These are phyloP conservation scores for Melikaiella ostensackeni DNA, from an alignment of 2,888 invertebrate genomes.

Conservation along the genomic window DNA sequence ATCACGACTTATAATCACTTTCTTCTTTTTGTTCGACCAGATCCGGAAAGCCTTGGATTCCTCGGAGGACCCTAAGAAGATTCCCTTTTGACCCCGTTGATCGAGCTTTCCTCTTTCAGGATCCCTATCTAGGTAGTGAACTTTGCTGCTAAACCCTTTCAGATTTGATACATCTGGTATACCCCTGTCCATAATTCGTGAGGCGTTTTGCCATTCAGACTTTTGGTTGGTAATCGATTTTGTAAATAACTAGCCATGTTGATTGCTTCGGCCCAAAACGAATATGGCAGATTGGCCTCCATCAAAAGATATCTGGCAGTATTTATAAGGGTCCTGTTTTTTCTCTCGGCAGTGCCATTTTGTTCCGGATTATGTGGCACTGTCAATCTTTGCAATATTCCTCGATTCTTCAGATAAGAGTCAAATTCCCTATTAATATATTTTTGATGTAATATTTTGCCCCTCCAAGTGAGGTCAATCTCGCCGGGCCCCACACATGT, in stretches of 20 bases:
- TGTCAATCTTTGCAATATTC: conserved; percentile 34
- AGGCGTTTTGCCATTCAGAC: too few relatives aligned
- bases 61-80: conserved; percentile 40
- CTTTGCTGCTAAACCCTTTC: conserved; percentile 22
- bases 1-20: conserved; percentile 27
- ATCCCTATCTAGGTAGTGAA: too few relatives aligned
- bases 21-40: conserved; percentile 32
- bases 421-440: conserved; percentile 38
- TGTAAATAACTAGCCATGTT: conserved; percentile 32
- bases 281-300: conserved; percentile 19
- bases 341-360: conserved; percentile 39
- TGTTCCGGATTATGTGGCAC: conserved; percentile 39
- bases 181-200: conserved; percentile 39
- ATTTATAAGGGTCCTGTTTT: conserved; percentile 36
- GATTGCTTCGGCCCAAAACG: conserved; percentile 40
- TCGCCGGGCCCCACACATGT: conserved; percentile 52
- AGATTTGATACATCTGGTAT: conserved; percentile 29
- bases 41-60: conserved; percentile 45
- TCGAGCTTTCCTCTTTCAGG: conserved; percentile 43
- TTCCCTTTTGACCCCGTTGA: conserved; percentile 37
- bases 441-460: conserved; percentile 53
- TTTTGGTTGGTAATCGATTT: conserved; percentile 21
- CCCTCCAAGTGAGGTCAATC: conserved; percentile 49
- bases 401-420: conserved; percentile 28
- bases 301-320: too few relatives aligned